phyloP scores from a whole-genome alignment of 2,797 vertebrate species.

The Chrosomus eos region DNA sequence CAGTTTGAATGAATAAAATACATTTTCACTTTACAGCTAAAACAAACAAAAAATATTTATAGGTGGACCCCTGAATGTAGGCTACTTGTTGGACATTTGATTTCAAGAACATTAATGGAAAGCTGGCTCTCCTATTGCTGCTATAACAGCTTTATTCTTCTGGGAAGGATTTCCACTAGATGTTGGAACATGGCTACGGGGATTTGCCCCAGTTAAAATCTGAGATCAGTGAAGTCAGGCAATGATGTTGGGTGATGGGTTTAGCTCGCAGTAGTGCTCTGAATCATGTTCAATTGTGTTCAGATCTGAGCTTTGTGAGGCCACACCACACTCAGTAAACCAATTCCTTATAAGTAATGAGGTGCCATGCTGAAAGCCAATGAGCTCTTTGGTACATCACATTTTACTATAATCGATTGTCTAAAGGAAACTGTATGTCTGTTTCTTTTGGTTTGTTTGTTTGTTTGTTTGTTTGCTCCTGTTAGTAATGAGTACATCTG shows the following conservation, averaged over 20 bases:
- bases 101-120: background rate
- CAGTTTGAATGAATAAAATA: background rate
- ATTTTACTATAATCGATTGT: background rate
- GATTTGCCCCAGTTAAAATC: slow-evolving; percentile 6
- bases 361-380: background rate
- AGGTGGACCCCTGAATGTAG: background rate
- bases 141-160: background rate
- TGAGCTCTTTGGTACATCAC: background rate
- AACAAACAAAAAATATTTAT: too few relatives aligned
- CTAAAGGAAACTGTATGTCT: background rate
- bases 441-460: background rate
- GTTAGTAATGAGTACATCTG: background rate
- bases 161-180: background rate
- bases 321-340: background rate
- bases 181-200: background rate
- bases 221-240: slow-evolving; percentile 3
- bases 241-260: background rate
- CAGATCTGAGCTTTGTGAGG: background rate
- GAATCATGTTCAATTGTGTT: background rate
- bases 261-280: background rate
- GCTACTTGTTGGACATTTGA: background rate
- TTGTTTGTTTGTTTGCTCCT: background rate
- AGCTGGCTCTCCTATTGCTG: background rate
- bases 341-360: background rate
- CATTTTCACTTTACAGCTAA: too few relatives aligned